A percentile compares a stretch with the other conserved stretches of the same genome.
phyloP scores from a whole-genome alignment of 2,888 invertebrate species.

The Pristionchus japonicus region DNA sequence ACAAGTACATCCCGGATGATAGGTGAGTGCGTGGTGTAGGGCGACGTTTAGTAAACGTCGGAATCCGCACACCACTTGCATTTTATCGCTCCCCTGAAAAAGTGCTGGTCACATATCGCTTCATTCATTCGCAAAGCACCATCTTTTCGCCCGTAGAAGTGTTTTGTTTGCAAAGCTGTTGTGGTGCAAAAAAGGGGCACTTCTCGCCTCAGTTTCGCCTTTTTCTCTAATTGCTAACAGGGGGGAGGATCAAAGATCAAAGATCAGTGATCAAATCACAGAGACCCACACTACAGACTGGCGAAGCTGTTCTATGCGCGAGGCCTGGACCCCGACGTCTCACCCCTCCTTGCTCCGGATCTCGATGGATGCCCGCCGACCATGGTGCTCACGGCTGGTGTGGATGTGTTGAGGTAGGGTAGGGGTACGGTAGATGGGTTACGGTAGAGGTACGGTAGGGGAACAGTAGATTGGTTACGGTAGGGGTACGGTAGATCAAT shows the following conservation, averaged over 20 bases:
- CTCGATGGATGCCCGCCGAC: slow-evolving; percentile 68
- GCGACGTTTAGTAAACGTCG: neutral
- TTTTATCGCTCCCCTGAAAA: too few species aligned
- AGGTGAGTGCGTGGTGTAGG: neutral
- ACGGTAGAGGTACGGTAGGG: neutral
- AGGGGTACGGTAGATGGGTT: neutral
- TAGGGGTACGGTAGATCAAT: neutral
- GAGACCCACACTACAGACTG: neutral
- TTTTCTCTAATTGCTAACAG: neutral
- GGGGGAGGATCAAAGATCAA: neutral
- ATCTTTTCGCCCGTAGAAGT: too few species aligned
- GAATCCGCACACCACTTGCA: neutral
- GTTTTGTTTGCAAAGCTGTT: neutral
- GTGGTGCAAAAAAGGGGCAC: neutral
- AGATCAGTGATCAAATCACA: neutral
- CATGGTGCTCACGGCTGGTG: slow-evolving; percentile 74
- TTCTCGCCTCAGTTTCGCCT: neutral
- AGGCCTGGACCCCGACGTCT: slow-evolving; percentile 62
- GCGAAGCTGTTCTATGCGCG: neutral
- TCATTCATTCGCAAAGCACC: too few species aligned
- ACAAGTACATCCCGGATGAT: slow-evolving; percentile 45
- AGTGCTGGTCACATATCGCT: too few species aligned
- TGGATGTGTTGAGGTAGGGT: slow-evolving; percentile 71
- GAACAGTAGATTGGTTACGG: neutral
- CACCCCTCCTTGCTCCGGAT: slow-evolving; percentile 73